Evolutionary conservation across 2,888 invertebrate species (phyloP).

Genomic region (Leptarthrus brevirostris): DNA sequence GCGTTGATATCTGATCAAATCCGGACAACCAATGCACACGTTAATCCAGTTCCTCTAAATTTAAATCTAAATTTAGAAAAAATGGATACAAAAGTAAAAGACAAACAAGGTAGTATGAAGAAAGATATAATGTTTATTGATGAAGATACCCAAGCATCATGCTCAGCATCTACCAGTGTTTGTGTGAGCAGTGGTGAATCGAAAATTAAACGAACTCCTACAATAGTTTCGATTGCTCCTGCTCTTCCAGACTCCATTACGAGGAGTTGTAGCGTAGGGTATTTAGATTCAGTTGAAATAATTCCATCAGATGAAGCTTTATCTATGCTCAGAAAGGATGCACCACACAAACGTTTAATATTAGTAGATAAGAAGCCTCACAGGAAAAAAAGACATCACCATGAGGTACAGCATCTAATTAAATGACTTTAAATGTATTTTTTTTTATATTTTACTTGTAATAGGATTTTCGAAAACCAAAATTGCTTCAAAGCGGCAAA

Average conservation of each 20-base stretch:
- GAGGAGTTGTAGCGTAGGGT: slow-evolving; percentile 89
- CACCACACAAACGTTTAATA: slow-evolving; percentile 78
- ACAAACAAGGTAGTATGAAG: slow-evolving; percentile 62
- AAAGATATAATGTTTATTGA: slow-evolving; percentile 79
- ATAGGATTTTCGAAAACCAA: slow-evolving; percentile 62
- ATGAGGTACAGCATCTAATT: slow-evolving; percentile 21
- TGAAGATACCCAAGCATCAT: slow-evolving; percentile 70
- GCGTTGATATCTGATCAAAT: slow-evolving; percentile 73
- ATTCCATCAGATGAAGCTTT: slow-evolving; percentile 80
- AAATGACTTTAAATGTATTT: background rate
- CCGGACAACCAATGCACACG: slow-evolving; percentile 65
- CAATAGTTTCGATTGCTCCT: slow-evolving; percentile 76
- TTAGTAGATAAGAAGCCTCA: slow-evolving; percentile 77
- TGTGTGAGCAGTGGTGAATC: slow-evolving; percentile 56
- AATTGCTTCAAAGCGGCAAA: slow-evolving; percentile 65
- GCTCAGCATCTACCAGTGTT: slow-evolving; percentile 50
- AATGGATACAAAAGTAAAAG: slow-evolving; percentile 60
- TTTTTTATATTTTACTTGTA: background rate
- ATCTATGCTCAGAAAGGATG: slow-evolving; percentile 78
- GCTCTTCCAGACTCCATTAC: slow-evolving; percentile 77
- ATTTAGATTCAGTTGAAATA: slow-evolving; percentile 84
- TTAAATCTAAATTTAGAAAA: slow-evolving; percentile 71
- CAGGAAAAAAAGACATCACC: slow-evolving; percentile 63
- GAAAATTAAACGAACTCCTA: slow-evolving; percentile 69
- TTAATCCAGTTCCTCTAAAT: slow-evolving; percentile 69